Evolutionary conservation across 2,888 invertebrate genomes (phyloP).

Genomic region (Cephalotes varians): DNA sequence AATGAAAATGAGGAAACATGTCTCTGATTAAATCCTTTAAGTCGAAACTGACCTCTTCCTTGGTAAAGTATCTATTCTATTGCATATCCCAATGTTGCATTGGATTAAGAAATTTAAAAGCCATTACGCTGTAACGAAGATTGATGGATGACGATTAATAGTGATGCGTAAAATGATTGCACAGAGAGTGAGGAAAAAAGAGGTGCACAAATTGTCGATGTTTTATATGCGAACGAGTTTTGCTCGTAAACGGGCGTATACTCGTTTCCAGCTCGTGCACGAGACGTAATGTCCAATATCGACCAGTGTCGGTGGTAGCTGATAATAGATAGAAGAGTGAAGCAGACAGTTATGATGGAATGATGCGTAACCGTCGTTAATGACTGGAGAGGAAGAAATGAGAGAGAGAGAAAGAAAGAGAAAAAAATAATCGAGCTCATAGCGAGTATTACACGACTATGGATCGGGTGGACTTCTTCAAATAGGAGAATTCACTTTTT

Average conservation of each 20-base stretch:
- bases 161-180: slow-evolving; percentile 27
- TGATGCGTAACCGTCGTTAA: slow-evolving; percentile 71
- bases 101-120: slow-evolving; percentile 17
- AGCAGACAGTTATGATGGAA: slow-evolving; percentile 62
- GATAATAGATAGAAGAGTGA: slow-evolving; percentile 69
- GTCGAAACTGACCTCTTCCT: neutral
- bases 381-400: slow-evolving; percentile 54
- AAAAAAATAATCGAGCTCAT: slow-evolving; percentile 61
- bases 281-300: slow-evolving; percentile 58
- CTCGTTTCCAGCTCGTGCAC: slow-evolving; percentile 23
- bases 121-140: neutral
- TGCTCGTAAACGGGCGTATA: slow-evolving; percentile 38
- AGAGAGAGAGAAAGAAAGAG: slow-evolving; percentile 13
- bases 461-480: slow-evolving; percentile 4
- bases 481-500: neutral
- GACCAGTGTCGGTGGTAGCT: slow-evolving; percentile 45
- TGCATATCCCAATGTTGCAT: neutral
- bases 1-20: neutral
- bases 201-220: slow-evolving; percentile 12
- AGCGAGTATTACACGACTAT: slow-evolving; percentile 56
- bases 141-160: slow-evolving; percentile 5
- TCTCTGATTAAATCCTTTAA: neutral
- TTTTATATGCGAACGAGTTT: slow-evolving; percentile 53
- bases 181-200: too few relatives aligned
- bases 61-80: neutral